phyloP scores from a whole-genome alignment of 2,888 invertebrate species.

The Caenorhabditis sinica region DNA sequence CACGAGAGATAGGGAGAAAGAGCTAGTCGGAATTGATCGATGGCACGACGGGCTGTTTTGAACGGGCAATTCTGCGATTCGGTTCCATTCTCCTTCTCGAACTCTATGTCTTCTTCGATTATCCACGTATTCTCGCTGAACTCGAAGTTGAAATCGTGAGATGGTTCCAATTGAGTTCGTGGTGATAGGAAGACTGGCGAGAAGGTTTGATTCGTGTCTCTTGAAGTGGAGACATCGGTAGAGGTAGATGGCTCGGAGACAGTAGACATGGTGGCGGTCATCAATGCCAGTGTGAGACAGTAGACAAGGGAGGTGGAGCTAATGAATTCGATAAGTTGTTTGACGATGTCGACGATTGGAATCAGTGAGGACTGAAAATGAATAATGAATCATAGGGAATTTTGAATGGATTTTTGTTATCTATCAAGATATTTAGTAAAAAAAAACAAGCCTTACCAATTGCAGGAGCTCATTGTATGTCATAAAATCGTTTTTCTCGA shows the following conservation, averaged over 20 bases:
- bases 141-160: conserved; percentile 14
- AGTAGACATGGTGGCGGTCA: conserved; percentile 53
- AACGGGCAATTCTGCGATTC: conserved; percentile 29
- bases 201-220: conserved; percentile 37
- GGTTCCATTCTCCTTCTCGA: conserved; percentile 52
- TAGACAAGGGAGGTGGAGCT: conserved; percentile 64
- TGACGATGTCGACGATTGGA: conserved; percentile 56
- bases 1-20: conserved; percentile 45
- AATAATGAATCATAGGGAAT: not conserved
- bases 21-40: conserved; percentile 47
- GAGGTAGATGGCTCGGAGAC: conserved; percentile 40
- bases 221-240: conserved; percentile 1
- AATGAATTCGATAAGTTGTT: conserved; percentile 54
- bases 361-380: conserved; percentile 51
- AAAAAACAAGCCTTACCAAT: conserved; percentile 47
- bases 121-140: conserved; percentile 28
- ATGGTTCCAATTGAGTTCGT: not conserved
- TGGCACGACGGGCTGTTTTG: conserved; percentile 42
- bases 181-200: conserved; percentile 56
- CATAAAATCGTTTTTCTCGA: conserved; percentile 71
- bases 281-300: conserved; percentile 63
- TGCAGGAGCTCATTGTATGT: conserved; percentile 78
- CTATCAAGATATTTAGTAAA: too few relatives aligned
- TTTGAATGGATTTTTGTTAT: too few relatives aligned
- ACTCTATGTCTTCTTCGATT: conserved; percentile 46